A percentile compares a stretch with the other conserved stretches of the same genome.
phyloP scores from a whole-genome alignment of 1,140 invertebrate genomes.

The Camponotus vicinus region DNA sequence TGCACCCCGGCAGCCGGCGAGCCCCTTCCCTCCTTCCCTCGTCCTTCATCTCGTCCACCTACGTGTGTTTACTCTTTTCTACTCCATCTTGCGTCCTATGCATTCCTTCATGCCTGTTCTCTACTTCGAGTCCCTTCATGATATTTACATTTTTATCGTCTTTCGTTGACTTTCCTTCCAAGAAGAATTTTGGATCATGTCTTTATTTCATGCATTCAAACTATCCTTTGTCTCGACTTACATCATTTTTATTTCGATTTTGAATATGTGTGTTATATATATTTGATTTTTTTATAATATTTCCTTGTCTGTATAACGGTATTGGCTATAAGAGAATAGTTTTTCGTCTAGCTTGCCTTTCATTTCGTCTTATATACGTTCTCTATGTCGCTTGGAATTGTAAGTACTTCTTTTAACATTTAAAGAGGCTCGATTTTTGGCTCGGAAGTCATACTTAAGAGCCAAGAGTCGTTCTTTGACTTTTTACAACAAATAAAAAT shows the following conservation, averaged over 20 bases:
- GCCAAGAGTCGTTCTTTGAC: background rate
- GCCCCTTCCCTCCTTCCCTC: background rate
- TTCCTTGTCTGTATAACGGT: background rate
- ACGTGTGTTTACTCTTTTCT: background rate
- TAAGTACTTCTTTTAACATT: background rate
- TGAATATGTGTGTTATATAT: background rate
- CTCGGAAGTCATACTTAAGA: background rate
- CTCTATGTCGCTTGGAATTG: background rate
- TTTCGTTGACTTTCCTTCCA: background rate
- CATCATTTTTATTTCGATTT: slow-evolving; percentile 18
- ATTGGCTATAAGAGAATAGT: background rate
- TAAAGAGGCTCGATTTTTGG: background rate
- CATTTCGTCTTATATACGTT: too few species aligned
- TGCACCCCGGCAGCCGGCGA: background rate
- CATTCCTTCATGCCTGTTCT: background rate
- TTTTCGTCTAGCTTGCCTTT: background rate
- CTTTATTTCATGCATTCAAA: background rate
- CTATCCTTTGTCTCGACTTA: background rate
- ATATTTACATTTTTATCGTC: slow-evolving; percentile 15
- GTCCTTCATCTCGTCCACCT: background rate
- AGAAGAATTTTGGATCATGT: background rate
- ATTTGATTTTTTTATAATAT: background rate
- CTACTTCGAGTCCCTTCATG: background rate
- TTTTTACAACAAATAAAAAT: background rate
- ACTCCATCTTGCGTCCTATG: background rate